Conservation (phyloP, 2,113 vertebrate genomes). For the Excalfactoria chinensis region DNA sequence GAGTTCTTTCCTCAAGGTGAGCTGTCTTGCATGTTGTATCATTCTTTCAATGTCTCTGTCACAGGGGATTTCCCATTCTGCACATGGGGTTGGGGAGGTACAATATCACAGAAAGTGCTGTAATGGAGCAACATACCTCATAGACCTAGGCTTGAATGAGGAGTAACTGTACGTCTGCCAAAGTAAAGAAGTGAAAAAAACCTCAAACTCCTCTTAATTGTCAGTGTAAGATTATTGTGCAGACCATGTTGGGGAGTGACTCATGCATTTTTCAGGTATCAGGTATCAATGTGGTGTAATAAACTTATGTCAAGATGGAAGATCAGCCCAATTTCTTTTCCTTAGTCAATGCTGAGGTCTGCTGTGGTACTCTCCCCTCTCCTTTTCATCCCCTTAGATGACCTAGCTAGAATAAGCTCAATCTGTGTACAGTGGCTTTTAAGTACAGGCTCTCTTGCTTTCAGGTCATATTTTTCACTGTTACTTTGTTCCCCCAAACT, state of each 20-base stretch:
- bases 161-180: not conserved
- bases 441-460: not conserved
- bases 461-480: not conserved
- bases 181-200: not conserved
- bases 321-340: not conserved
- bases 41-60: not conserved
- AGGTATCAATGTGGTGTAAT: not conserved
- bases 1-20: not conserved
- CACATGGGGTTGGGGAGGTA: accelerated
- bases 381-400: not conserved
- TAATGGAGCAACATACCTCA: not conserved
- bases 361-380: not conserved
- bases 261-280: not conserved
- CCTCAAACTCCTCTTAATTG: not conserved
- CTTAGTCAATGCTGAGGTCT: not conserved
- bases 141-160: not conserved
- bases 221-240: not conserved
- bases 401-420: not conserved
- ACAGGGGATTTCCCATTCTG: not conserved
- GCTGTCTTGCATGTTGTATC: not conserved
- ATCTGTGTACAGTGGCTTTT: not conserved
- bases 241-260: not conserved
- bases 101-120: not conserved
- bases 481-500: not conserved
- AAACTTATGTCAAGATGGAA: not conserved